Evolutionary conservation across 2,888 invertebrate species (phyloP), one percentile per base, ranked within the genome.

Genomic region (Willowsia nigromaculata): DNA sequence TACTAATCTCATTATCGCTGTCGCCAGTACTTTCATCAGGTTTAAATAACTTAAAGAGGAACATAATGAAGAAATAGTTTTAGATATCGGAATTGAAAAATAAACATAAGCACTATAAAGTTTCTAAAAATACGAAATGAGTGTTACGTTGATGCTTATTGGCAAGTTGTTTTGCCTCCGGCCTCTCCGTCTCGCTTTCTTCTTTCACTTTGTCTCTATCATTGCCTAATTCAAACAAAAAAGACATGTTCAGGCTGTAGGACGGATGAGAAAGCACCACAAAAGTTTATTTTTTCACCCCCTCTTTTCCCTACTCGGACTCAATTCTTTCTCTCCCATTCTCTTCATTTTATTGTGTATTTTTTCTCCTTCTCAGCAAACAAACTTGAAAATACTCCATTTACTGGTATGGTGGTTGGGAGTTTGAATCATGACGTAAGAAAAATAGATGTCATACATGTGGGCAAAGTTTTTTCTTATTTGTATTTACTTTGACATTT

Each of bases 241-340:
- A 56, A 53, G 56, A 78, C 56, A 56, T 37, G 78, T 53, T 76
- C 18, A n/a, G 18, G 33, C 30, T 56, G 37, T 33, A 33, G 78
- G 18, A 18, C 33, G 78, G 37, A 33, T 18, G 33, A 37, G 53
- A 53, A 56, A 9, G 74, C 15, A 74, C 74, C 65, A 37, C 65
- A 65, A 47, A 78, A 71, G 68, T 71, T 71, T 40, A 37, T 27
- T 53, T 74, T 74, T 56, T 56, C 78, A 53, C 78, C 56, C 78
- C 56, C 76, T 56, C 47, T 22, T 76, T 53, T 56, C 56, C 33
- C 22, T 71, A 2, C 37, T 40, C 4, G 13, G 1, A n/a, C 56
- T 18, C 5, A 33, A 22, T 53, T 56, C 25, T 56, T 78, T 33
- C 47, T 71, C 22, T 11, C 53, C 33, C 22, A 1, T 15, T 56